phyloP scores from a whole-genome alignment of 2,113 vertebrate genomes.

The Propithecus coquereli region DNA sequence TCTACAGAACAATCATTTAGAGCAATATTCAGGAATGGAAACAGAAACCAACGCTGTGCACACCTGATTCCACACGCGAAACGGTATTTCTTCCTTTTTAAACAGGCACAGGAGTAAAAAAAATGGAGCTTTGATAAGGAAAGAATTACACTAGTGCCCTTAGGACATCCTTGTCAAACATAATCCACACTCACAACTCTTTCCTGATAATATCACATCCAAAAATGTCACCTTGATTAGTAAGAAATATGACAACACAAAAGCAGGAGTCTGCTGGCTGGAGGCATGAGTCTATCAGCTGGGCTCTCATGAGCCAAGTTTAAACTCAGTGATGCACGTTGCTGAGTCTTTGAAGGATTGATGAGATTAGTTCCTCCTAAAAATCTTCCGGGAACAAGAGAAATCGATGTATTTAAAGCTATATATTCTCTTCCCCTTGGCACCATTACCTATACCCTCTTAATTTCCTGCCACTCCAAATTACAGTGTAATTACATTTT shows the following conservation, averaged over 20 bases:
- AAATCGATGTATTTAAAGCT: not conserved
- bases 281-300: too few relatives aligned
- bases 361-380: constrained; percentile 24
- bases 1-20: not conserved
- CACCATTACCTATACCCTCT: not conserved
- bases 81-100: not conserved
- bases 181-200: not conserved
- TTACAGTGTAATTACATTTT: constrained; percentile 28
- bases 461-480: not conserved
- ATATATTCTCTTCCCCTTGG: not conserved
- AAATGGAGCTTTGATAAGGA: not conserved
- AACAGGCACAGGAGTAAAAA: not conserved
- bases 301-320: not conserved
- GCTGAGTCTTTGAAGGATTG: not conserved
- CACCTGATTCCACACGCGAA: not conserved
- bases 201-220: not conserved
- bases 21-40: not conserved
- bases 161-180: not conserved
- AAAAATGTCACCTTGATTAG: constrained; percentile 17
- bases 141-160: not conserved
- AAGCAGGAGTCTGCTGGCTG: not conserved
- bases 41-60: not conserved
- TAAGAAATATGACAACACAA: constrained; percentile 10
- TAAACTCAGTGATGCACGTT: not conserved
- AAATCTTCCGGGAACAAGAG: constrained; percentile 21